Base-by-base conservation (phyloP, 2,888 invertebrate species). In the Meiosimyza platycephala region DNA sequence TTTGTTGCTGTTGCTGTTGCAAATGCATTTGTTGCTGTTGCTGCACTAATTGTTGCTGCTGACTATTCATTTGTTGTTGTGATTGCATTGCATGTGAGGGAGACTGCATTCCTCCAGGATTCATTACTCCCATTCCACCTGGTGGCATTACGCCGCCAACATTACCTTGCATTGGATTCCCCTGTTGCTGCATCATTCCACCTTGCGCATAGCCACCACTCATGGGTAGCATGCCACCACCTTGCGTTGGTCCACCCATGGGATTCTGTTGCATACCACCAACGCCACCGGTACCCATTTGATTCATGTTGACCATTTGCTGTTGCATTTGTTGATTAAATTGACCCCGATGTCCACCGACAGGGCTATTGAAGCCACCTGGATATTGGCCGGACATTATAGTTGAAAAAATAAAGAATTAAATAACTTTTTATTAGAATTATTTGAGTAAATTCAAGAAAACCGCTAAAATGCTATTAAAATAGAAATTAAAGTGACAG, bases 351-450 rank as follows among this genome's bases (percentile, higher is more conserved):
- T 84, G 82, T 0, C 80, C 81, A 16, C 80, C 81, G 13, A 81
- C 78, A 15, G 82, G 82, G 54, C 79, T 83, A 67, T 80, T 81
- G 73, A 80, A 83, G 6, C 80, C 80, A 12, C 80, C 80, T 11
- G 84, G 80, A 79, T 82, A 84, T 76, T 83, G 83, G 0, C 82
- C 82, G 7, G 84, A 81, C 84, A 84, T 84, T 60, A 57, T 74
- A 12, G 6, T 55, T 12, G 7, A 9, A 40, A 40, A 7, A 40
- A 40, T 7, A 1, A 16, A 40, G 1, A 2, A 40, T 7, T 40
- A 9, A 9, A 40, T 9, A 6, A 40, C 7, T 40, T 40, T 40
- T 40, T 40, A 40, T 40, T 7, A 1, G 9, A 40, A 40, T 40
- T 9, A 28, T 9, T 40, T 40, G 1, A 40, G 40, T 40, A 9